Evolutionary conservation across 2,888 invertebrate species (phyloP).

Genomic region (Resseliella maxima): DNA sequence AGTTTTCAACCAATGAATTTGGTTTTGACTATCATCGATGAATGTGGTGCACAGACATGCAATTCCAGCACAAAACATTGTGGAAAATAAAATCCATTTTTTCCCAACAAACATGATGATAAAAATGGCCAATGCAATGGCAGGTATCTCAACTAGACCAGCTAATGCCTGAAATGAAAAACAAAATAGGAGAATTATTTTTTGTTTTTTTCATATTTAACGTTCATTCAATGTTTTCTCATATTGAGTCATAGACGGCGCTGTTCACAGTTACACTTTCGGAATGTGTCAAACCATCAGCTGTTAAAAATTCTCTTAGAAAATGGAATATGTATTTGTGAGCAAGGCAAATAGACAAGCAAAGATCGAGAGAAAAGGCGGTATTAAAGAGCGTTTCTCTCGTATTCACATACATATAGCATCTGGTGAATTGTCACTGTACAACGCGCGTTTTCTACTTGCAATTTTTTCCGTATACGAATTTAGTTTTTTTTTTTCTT

Average conservation of each 20-base stretch:
- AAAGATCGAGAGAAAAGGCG: not conserved
- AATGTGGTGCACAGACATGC: constrained; percentile 76
- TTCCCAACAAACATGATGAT: constrained; percentile 80
- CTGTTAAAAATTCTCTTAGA: constrained; percentile 39
- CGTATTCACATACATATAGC: not conserved
- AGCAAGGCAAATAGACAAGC: not conserved
- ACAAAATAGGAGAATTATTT: not conserved
- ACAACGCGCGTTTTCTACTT: constrained; percentile 32
- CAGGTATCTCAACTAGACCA: constrained; percentile 82
- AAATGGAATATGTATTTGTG: not conserved
- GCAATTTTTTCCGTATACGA: constrained; percentile 24
- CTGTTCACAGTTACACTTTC: not conserved
- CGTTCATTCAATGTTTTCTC: not conserved
- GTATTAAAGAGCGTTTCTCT: not conserved
- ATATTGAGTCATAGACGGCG: not conserved
- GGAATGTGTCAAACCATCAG: constrained; percentile 31
- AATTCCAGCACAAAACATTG: constrained; percentile 76
- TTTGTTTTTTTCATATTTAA: not conserved
- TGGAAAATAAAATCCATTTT: constrained; percentile 77
- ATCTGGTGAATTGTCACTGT: not conserved
- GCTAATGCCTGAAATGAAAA: constrained; percentile 71
- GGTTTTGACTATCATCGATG: constrained; percentile 69
- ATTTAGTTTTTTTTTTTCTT: constrained; percentile 16
- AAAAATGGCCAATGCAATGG: constrained; percentile 79
- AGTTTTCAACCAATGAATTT: constrained; percentile 77